Evolutionary conservation across 2,888 invertebrate species (phyloP), one percentile per base, ranked within the genome.

Genomic region (Aricia artaxerxes): DNA sequence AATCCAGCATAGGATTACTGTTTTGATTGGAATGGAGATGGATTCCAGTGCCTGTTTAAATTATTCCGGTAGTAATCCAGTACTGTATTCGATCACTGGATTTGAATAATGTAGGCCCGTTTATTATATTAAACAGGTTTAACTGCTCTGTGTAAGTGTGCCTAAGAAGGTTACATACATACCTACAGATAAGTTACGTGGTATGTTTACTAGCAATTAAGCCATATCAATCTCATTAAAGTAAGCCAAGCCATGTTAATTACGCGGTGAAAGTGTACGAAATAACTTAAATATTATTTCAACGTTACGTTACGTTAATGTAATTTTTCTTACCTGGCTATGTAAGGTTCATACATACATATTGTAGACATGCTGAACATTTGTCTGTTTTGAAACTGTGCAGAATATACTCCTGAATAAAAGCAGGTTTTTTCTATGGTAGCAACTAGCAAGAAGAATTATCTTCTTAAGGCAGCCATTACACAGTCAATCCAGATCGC

Each of bases 191-290:
- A 13, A 16, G 57, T 57, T 57, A 57, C 16, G 4, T 69, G 31
- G 35, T 69, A 49, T 69, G 69, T 13, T 69, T 69, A 35, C 69
- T 69, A 35, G 69, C 35, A 69, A 31, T 69, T 69, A 69, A 69
- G 3, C 69, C 35, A 69, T 69, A 69, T 69, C 69, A 69, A 38
- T 69, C 35, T 69, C 69, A 16, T 69, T 69, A 69, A 31, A 69
- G 35, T 38, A 31, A 69, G 35, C 35, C 69, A 13, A 35, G 38
- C 69, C 69, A 69, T 35, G 35, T 38, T 69, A 11, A 69, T 69
- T 35, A 69, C 11, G 35, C 13, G 16, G 69, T 69, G 69, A 69
- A 69, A 69, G 69, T 69, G 69, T 69, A 69, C 69, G 35, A 69
- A 69, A 69, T 69, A 69, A 16, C 69, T 69, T 35, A 69, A 69